Evolutionary conservation across 2,888 invertebrate species (phyloP), one percentile per base, ranked within the genome.

Genomic region (Sarcophaga caerulescens): DNA sequence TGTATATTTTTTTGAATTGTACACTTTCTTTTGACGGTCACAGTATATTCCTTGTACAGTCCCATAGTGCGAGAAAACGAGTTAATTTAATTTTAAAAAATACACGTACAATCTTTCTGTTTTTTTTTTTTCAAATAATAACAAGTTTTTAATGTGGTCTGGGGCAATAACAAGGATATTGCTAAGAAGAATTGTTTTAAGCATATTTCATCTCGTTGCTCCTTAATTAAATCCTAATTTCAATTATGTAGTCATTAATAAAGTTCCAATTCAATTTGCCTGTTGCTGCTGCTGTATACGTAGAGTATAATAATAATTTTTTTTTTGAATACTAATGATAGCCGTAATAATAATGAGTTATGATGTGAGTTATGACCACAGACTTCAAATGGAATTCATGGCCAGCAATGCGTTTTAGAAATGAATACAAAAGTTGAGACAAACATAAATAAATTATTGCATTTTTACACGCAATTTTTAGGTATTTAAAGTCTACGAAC

Each of bases 391-490:
- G 66, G 5, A 52, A 52, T 52, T 52, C 52, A 52, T 52, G 52
- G 10, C 5, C 12, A 25, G 63, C 68, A 77, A 52, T 60, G 60
- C 60, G 35, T 35, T 68, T 73, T 65, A 73, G 60, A 65, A 25
- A 57, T 35, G 17, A 75, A 79, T 45, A 73, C 45, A 73, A 76
- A 71, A 52, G n/a, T 35, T 65, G 35, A 79, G 66, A 73, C 81
- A 73, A 78, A 73, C 74, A 81, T 59, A 78, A 65, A 74, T 81
- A 81, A 86, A 74, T 84, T 78, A 86, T 81, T 81, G 84, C 84
- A 86, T 86, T 70, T 81, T 86, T 84, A 81, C 86, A 86, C 81
- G 86, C 86, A 81, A 84, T 81, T 78, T 81, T 74, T 45, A 84
- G 71, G 74, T 78, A 70, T 66, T 65, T 35, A 35, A 81, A 65